phyloP scores from a whole-genome alignment of 2,797 vertebrate species.

The Harpagifer antarcticus region DNA sequence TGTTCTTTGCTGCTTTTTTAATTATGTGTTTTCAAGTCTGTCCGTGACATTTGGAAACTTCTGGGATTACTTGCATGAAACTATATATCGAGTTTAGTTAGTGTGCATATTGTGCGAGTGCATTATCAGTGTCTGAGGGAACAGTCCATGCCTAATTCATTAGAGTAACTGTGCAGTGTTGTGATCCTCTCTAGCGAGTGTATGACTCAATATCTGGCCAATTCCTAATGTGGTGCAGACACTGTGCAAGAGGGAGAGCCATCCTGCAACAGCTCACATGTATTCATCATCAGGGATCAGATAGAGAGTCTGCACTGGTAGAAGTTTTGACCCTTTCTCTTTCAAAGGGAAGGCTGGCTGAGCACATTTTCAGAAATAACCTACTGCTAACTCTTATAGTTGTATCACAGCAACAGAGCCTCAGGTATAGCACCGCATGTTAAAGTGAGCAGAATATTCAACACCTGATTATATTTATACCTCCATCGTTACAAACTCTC shows the following conservation, averaged over 20 bases:
- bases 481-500: constrained; percentile 7
- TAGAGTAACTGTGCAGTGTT: not conserved
- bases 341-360: constrained; percentile 20
- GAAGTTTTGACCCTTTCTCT: constrained; percentile 35
- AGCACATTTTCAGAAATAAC: constrained; percentile 42
- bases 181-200: constrained; percentile 17
- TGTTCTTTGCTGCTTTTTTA: constrained; percentile 55
- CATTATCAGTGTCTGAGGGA: not conserved
- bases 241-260: constrained; percentile 40
- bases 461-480: constrained; percentile 17
- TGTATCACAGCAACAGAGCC: not conserved
- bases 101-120: not conserved
- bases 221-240: constrained; percentile 43
- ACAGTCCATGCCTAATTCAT: constrained; percentile 31
- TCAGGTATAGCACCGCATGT: not conserved
- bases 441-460: constrained; percentile 3
- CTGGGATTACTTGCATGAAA: constrained; percentile 22
- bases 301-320: constrained; percentile 15
- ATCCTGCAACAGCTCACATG: constrained; percentile 35
- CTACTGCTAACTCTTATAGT: constrained; percentile 6
- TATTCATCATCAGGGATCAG: constrained; percentile 34
- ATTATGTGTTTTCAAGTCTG: constrained; percentile 54
- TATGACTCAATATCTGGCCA: constrained; percentile 50
- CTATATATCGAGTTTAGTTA: not conserved
- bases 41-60: constrained; percentile 55